phyloP scores from a whole-genome alignment of 2,113 vertebrate genomes.

The Kryptolebias marmoratus region DNA sequence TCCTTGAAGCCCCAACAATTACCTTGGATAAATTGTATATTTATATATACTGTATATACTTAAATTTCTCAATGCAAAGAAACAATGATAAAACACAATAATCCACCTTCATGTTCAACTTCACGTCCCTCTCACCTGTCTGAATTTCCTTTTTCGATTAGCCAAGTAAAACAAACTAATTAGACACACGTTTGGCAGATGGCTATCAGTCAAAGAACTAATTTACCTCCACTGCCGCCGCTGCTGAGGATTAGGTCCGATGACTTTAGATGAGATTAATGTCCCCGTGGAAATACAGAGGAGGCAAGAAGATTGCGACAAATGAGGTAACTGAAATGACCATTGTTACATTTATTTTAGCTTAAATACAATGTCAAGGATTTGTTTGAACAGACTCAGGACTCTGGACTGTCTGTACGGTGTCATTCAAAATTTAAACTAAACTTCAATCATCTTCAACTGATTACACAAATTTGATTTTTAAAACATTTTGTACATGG shows the following conservation, averaged over 20 bases:
- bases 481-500: background rate
- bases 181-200: constrained; percentile 43
- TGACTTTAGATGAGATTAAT: constrained; percentile 71
- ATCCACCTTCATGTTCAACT: background rate
- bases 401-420: background rate
- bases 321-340: constrained; percentile 63
- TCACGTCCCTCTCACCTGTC: background rate
- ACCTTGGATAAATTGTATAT: too few species aligned
- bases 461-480: background rate
- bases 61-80: too few species aligned
- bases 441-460: background rate
- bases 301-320: constrained; percentile 63
- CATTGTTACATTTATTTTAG: constrained; percentile 49
- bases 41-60: too few species aligned
- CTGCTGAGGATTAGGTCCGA: constrained; percentile 59
- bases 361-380: background rate
- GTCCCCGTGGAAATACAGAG: constrained; percentile 57
- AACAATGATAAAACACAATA: too few species aligned
- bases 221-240: constrained; percentile 52
- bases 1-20: too few species aligned
- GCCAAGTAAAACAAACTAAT: constrained; percentile 58
- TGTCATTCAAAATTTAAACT: background rate
- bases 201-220: constrained; percentile 55
- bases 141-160: constrained; percentile 16
- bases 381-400: constrained; percentile 28